Evolutionary conservation across 2,113 vertebrate species (phyloP).

Genomic region (Oreotrochilus melanogaster): DNA sequence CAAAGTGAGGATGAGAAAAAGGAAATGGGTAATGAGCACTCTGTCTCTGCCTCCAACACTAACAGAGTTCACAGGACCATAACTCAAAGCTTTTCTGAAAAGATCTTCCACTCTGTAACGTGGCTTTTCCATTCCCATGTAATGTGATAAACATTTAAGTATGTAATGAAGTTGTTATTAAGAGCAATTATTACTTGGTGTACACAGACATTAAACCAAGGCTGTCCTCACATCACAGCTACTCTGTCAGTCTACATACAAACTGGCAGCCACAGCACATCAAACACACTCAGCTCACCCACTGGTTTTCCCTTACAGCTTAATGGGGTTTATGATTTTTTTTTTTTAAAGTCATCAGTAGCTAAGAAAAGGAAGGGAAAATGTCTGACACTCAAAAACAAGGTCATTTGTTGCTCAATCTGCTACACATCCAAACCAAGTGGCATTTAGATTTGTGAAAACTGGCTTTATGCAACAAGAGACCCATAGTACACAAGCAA

Average conservation of each 20-base stretch:
- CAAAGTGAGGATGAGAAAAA: not conserved
- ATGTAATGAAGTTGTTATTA: not conserved
- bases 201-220: not conserved
- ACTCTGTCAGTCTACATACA: not conserved
- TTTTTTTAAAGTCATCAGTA: not conserved
- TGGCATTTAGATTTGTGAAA: not conserved
- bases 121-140: not conserved
- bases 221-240: not conserved
- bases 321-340: too few species aligned
- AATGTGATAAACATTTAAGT: not conserved
- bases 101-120: not conserved
- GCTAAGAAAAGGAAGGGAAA: not conserved
- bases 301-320: not conserved
- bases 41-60: not conserved
- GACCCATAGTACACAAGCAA: rapidly evolving
- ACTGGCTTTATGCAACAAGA: not conserved
- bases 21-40: not conserved
- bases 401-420: not conserved
- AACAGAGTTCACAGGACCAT: not conserved
- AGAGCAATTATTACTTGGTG: not conserved
- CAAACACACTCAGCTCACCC: not conserved
- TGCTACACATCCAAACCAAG: not conserved
- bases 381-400: not conserved
- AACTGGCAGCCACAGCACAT: not conserved
- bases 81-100: not conserved